Base-by-base conservation (phyloP, 2,113 vertebrate genomes). In the Murina feae region DNA sequence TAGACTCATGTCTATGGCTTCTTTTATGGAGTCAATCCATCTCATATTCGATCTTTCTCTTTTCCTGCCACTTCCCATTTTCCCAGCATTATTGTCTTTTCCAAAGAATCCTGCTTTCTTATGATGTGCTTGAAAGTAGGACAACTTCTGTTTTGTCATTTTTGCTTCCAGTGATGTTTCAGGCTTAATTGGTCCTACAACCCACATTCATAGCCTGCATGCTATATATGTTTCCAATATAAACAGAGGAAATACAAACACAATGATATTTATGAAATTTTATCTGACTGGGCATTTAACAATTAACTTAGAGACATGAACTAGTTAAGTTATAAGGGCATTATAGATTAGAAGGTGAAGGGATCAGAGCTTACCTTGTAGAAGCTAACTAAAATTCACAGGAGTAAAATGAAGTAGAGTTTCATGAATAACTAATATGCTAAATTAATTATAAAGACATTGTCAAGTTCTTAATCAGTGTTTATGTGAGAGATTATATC, bases 301-400 rank as follows among this genome's bases (percentile, higher is more conserved):
- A 86, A 86, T 63, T 94, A 21, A 82, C 65, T 63, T 90, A 81
- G 3, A 51, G 58, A 17, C 5, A 21, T 69, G 14, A 91, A 88
- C 65, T 81, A 53, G 35, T 88, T 81, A 94, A 81, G 10, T 21
- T 71, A 51, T 66, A 55, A 76, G 71, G n/a, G 51, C 11, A 69
- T 65, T 63, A 42, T n/a, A 81, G 25, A 94, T 37, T 74, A 80
- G n/a, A 87, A 58, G 20, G 32, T 20, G 16, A 51, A 66, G 30
- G 7, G 1, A 74, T 30, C 65, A 2, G 6, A 58, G 35, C 3
- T 47, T 28, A 55, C 16, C 7, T 25, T 23, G 65, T 92, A 63
- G 82, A 65, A 75, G 89, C 60, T 96, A 86, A 97, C 86, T 94
- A 95, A 94, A 86, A 98, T 78, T 71, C 81, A 89, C 10, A 66